phyloP scores from a whole-genome alignment of 1,140 invertebrate genomes.

The Calephelis nemesis region DNA sequence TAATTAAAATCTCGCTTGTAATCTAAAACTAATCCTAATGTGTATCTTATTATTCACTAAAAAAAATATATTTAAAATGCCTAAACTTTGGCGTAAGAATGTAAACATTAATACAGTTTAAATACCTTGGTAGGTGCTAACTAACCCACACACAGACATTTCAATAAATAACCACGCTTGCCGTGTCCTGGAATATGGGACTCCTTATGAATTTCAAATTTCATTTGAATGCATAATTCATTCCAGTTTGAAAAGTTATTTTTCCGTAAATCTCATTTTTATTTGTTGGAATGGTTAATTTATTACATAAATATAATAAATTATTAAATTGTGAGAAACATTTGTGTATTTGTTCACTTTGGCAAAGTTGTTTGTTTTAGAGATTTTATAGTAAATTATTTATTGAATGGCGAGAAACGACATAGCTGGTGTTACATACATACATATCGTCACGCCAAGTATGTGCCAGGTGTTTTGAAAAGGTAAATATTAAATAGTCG shows the following conservation, averaged over 20 bases:
- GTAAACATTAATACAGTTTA: neutral
- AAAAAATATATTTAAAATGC: no score
- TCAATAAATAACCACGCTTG: constrained; percentile 41
- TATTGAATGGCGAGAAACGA: no score
- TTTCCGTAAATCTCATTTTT: constrained; percentile 39
- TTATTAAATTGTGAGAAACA: constrained; percentile 11
- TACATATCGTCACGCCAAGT: no score
- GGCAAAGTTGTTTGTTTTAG: no score
- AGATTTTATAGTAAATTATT: no score
- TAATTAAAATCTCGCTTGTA: no score
- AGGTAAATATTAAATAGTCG: no score
- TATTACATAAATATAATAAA: constrained; percentile 18
- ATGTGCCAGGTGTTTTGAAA: no score
- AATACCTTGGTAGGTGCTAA: constrained; percentile 13
- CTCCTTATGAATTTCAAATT: constrained; percentile 55
- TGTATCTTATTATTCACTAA: no score
- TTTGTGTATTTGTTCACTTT: neutral
- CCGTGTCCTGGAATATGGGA: constrained; percentile 33
- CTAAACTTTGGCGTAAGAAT: no score
- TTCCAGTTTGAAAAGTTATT: constrained; percentile 42
- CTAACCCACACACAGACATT: constrained; percentile 25
- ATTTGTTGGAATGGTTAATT: constrained; percentile 17
- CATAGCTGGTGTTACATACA: no score
- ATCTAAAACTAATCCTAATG: no score
- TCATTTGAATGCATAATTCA: constrained; percentile 49